These are phyloP conservation scores for Margarornis squamiger DNA, from an alignment of 2,797 vertebrate genomes.

Conservation along the genomic window DNA sequence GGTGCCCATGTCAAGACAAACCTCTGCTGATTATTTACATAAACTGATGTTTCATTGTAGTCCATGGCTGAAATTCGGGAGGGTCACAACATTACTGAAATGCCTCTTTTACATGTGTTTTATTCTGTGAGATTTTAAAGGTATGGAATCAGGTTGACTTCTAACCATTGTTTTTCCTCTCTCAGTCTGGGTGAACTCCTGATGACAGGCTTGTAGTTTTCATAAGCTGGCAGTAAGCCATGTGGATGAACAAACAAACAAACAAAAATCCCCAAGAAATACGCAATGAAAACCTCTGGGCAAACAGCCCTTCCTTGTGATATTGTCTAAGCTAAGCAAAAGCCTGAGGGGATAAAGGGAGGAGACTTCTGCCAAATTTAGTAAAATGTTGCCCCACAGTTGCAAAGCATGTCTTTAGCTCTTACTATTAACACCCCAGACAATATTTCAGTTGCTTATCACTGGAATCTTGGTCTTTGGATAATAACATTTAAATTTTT, in stretches of 20 bases:
- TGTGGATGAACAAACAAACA: constrained; percentile 60
- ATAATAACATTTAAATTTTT: not conserved
- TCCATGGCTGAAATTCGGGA: not conserved
- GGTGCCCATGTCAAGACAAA: not conserved
- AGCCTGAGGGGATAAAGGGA: constrained; percentile 42
- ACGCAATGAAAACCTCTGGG: constrained; percentile 58
- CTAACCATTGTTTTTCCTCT: constrained; percentile 4
- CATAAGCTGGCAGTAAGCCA: constrained; percentile 25
- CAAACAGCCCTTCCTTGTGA: constrained; percentile 65
- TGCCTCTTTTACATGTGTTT: not conserved
- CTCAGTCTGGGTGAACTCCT: constrained; percentile 26
- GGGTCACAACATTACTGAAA: not conserved
- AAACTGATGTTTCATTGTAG: not conserved
- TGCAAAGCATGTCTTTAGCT: constrained; percentile 1
- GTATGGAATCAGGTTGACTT: not conserved
- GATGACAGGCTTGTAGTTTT: constrained; percentile 52
- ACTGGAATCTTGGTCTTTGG: constrained; percentile 11
- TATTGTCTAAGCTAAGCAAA: constrained; percentile 60
- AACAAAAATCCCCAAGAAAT: constrained; percentile 56
- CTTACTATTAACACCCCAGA: not conserved
- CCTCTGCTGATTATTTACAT: not conserved
- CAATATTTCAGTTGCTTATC: constrained; percentile 12
- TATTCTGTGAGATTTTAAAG: not conserved
- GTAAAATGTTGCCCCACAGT: not conserved
- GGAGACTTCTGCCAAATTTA: constrained; percentile 21